Base-by-base conservation (phyloP, 2,888 invertebrate species). In the Aphrophora alni region DNA sequence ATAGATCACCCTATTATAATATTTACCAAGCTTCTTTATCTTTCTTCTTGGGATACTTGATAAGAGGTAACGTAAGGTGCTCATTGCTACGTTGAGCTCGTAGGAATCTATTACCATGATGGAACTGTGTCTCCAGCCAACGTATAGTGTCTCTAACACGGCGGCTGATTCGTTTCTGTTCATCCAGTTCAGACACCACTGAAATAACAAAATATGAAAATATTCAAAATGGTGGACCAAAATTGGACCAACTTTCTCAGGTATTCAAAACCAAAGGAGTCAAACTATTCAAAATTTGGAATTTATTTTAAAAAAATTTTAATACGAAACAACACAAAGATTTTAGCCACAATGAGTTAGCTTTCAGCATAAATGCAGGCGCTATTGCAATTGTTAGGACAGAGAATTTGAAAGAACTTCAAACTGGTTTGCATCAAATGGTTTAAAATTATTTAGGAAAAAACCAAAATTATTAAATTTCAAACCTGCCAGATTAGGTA, bases 91-190 rank as follows among this genome's bases (percentile, higher is more conserved):
- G 92, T 89, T 98, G 98, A 0, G 97, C 94, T 84, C 97, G 91
- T 86, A 98, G 90, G 88, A 94, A 97, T 83, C 97, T 91, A 85
- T 96, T 97, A 14, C 98, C 98, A 83, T 93, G 93, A 84, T 94
- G 93, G 84, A 98, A 93, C 87, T 97, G 97, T 51, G 92, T 90
- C 88, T 98, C 98, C 83, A 98, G 89, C 97, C 97, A 98, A 84
- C 98, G 94, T 82, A 97, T 98, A 3, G 96, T 97, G 87, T 97
- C 97, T 77, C 98, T 92, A 0, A 97, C 97, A 83, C 93, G 92
- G 83, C 93, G 92, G 86, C 94, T 94, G 84, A 94, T 94, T 82
- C 95, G 94, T 89, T 98, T 98, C 85, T 97, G 89, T 85, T 95
- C 94, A 88, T 98, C 98, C 87, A 98, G 89, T 83, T 95, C 95